phyloP scores from a whole-genome alignment of 2,113 vertebrate genomes.

The Melanotaenia duboulayi region DNA sequence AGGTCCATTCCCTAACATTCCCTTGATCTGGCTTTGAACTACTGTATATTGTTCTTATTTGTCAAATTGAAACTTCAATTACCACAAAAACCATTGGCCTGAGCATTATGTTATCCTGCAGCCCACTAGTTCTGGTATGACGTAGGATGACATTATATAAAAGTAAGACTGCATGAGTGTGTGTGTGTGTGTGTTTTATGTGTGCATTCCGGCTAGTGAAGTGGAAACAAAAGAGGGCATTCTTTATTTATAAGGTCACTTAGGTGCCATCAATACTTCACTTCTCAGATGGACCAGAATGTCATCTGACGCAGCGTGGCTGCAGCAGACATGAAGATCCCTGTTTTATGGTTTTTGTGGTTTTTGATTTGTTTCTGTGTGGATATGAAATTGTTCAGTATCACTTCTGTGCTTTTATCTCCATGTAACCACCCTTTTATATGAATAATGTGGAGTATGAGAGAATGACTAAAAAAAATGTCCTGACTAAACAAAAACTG shows the following conservation, averaged over 20 bases:
- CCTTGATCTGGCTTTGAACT: slow-evolving; percentile 38
- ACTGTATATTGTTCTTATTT: slow-evolving; percentile 32
- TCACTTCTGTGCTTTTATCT: slow-evolving; percentile 2
- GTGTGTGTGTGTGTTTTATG: slow-evolving; percentile 11
- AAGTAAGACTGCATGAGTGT: slow-evolving; percentile 26
- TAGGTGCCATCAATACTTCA: slow-evolving; percentile 56
- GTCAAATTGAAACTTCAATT: slow-evolving; percentile 57
- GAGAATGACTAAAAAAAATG: background rate
- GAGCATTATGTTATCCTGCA: slow-evolving; percentile 8
- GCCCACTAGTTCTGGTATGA: slow-evolving; percentile 21
- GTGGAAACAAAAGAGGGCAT: slow-evolving; percentile 61
- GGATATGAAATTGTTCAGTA: background rate
- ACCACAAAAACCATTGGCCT: slow-evolving; percentile 52
- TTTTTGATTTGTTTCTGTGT: background rate
- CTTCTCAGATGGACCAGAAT: slow-evolving; percentile 43
- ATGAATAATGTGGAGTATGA: background rate
- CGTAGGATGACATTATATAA: slow-evolving; percentile 37
- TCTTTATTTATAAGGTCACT: slow-evolving; percentile 69
- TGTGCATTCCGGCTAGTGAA: slow-evolving; percentile 39
- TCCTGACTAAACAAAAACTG: background rate
- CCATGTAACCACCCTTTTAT: background rate
- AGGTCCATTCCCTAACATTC: slow-evolving; percentile 45
- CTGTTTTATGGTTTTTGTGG: slow-evolving; percentile 22
- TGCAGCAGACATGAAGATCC: slow-evolving; percentile 24
- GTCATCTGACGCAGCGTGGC: slow-evolving; percentile 55